phyloP scores from a whole-genome alignment of 2,113 vertebrate species.

The Ariopsis seemanni region DNA sequence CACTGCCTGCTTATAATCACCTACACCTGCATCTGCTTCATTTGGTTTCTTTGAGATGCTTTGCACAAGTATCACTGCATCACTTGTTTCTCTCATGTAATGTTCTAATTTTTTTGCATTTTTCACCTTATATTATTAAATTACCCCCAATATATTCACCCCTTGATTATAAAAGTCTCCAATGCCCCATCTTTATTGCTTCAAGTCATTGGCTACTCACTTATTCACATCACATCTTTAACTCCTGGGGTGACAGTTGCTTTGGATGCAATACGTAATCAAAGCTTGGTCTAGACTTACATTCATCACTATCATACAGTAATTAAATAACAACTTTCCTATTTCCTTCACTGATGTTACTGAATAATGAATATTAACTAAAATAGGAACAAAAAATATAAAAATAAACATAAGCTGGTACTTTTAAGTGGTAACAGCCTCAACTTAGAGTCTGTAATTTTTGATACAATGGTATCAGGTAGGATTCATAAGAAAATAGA shows the following conservation, averaged over 20 bases:
- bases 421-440: background rate
- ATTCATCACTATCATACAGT: background rate
- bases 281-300: background rate
- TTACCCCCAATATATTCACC: background rate
- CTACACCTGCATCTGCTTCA: background rate
- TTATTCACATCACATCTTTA: background rate
- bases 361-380: background rate
- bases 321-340: background rate
- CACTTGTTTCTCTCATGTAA: background rate
- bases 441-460: background rate
- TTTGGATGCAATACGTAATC: background rate
- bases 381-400: background rate
- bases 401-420: no score
- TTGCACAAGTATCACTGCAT: background rate
- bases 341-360: background rate
- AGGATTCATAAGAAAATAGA: background rate
- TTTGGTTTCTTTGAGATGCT: background rate
- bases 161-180: background rate
- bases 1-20: background rate
- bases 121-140: background rate
- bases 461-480: background rate
- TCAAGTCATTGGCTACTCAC: background rate
- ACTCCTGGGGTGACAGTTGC: background rate
- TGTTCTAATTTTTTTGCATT: background rate
- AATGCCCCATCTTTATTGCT: background rate